Evolutionary conservation across 1,140 invertebrate genomes (phyloP), one percentile per base, ranked within the genome.

Genomic region (Leptinotarsa defecta): DNA sequence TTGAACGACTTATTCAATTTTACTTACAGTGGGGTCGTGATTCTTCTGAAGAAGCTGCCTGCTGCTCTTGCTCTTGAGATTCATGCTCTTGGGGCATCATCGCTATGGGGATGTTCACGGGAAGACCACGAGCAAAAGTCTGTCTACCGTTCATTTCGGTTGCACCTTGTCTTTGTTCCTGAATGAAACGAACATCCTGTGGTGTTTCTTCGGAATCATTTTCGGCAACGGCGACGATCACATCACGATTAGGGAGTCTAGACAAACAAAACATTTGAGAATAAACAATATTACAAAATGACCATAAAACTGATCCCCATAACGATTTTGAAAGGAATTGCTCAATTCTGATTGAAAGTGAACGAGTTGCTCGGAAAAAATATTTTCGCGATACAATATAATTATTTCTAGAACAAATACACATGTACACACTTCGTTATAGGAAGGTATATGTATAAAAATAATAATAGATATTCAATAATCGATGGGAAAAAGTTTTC

Each of bases 1-100:
- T 43, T 43, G 8, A 43, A 43, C 8, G 8, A 57, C 1, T 19
- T n/a, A 4, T 4, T 57, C 19, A 13, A 6, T 67, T 67, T 48
- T 68, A 86, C 88, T 89, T 84, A 91, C 90, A 91, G 76, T 91
- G 90, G 77, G 89, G 90, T 78, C 90, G 85, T 75, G 86, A 82
- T 77, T 90, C 85, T 85, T 87, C 76, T 17, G 52, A 57, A 57
- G 52, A 15, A 57, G 52, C 17, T 27, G 79, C 78, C 74, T 82
- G 81, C 71, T 86, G 83, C 22, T 86, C 82, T 62, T 83, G 78
- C 34, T 84, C 81, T 24, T 82, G 76, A 48, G 67, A 8, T 76
- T 81, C 82, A 72, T 86, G 83, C 13, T 85, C 83, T 17, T 82
- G 74, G 81, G 89, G 87, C 86, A 88, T 88, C 87, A 89, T 89